A percentile compares a stretch with the other conserved stretches of the same genome.
Conservation (phyloP, 2,888 invertebrate genomes). For the Ornithoptera priamus region DNA sequence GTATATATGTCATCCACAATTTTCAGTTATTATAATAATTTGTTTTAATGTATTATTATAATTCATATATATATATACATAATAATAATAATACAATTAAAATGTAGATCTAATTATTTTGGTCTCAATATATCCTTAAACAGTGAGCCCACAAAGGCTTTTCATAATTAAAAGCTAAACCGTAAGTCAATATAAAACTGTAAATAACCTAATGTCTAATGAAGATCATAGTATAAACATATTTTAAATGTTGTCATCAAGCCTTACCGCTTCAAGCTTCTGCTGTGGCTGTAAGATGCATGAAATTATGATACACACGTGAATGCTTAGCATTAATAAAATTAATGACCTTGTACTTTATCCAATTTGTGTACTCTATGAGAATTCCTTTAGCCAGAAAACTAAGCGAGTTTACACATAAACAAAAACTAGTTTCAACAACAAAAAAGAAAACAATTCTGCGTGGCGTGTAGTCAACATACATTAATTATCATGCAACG, state of each 20-base stretch:
- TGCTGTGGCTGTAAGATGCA: conserved; percentile 2
- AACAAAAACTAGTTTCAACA: conserved; percentile 41
- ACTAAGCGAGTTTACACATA: conserved; percentile 56
- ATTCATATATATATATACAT: too few relatives aligned
- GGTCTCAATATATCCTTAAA: conserved; percentile 36
- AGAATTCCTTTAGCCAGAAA: conserved; percentile 41
- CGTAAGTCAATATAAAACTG: background rate
- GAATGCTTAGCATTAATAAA: conserved; percentile 3
- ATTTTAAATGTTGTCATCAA: conserved; percentile 3
- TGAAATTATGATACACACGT: conserved; percentile 16
- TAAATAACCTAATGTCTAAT: background rate
- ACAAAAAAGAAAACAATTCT: conserved; percentile 37
- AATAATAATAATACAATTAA: too few relatives aligned
- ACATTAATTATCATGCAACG: conserved; percentile 48
- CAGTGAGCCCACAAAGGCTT: conserved; percentile 65
- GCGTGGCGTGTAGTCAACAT: conserved; percentile 41
- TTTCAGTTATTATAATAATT: too few relatives aligned
- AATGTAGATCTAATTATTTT: too few relatives aligned
- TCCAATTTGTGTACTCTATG: conserved; percentile 19
- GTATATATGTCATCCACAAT: too few relatives aligned
- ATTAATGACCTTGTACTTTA: background rate
- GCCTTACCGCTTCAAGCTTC: conserved; percentile 7
- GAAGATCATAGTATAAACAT: background rate
- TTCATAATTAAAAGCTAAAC: conserved; percentile 2
- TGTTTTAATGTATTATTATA: too few relatives aligned